phyloP scores from a whole-genome alignment of 1,140 invertebrate species.

The Drosophila simulans region DNA sequence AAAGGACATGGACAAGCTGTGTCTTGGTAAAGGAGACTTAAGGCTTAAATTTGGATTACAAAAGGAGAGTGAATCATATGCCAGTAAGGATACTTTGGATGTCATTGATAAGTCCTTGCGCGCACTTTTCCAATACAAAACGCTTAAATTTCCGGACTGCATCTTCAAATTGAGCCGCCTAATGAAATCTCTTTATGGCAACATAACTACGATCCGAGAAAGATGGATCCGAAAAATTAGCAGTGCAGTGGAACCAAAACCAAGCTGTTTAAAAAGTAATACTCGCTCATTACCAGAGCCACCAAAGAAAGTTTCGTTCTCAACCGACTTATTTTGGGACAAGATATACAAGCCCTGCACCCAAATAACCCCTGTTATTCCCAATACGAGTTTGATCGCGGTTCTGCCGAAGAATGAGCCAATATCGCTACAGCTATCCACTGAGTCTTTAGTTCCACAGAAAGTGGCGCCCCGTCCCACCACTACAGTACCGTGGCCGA shows the following conservation, averaged over 20 bases:
- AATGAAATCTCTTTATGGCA: background rate
- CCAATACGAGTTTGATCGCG: background rate
- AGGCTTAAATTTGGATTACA: background rate
- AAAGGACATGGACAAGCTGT: background rate
- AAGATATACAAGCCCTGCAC: background rate
- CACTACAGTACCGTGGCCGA: no score
- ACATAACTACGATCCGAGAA: background rate
- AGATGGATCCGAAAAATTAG: background rate
- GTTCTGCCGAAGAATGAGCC: background rate
- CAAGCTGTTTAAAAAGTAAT: background rate
- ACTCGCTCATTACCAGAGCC: background rate
- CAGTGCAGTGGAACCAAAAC: no score
- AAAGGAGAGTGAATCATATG: background rate
- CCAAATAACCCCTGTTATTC: background rate
- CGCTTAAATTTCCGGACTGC: background rate
- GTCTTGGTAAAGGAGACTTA: background rate
- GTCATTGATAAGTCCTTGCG: background rate
- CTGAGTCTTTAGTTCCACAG: no score
- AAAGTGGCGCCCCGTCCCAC: background rate
- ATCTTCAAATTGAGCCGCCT: background rate
- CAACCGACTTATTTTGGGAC: background rate
- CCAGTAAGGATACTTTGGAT: background rate
- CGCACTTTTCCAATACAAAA: background rate
- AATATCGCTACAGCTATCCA: background rate
- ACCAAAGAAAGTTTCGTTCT: background rate